Percentiles rank a stretch among this genome's conserved stretches.
These are phyloP conservation scores for Recurvirostra avosetta DNA, from an alignment of 2,113 vertebrate genomes.

Conservation along the genomic window DNA sequence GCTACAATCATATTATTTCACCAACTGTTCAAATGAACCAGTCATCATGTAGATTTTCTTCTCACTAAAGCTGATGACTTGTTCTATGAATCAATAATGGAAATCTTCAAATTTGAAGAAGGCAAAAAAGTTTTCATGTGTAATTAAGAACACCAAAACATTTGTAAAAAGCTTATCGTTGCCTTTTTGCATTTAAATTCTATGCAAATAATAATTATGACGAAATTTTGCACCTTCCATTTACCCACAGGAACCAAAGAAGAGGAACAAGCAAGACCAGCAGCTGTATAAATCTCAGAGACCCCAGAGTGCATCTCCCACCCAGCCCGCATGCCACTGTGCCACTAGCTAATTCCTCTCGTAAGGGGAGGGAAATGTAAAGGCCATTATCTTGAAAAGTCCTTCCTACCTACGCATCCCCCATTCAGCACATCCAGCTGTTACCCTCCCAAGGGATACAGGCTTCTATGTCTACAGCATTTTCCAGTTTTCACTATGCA, in stretches of 20 bases:
- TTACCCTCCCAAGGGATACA: neutral
- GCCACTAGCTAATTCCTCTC: neutral
- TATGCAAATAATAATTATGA: neutral
- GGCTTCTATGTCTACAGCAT: neutral
- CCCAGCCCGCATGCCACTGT: too few relatives aligned
- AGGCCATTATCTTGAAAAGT: neutral
- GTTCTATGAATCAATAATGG: neutral
- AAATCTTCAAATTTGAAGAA: neutral
- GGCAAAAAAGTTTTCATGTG: neutral
- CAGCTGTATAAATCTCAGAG: neutral
- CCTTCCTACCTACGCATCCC: neutral
- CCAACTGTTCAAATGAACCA: neutral
- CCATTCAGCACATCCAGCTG: neutral
- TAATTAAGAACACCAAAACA: neutral
- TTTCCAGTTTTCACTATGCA: neutral
- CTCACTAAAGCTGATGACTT: neutral
- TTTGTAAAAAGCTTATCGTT: neutral
- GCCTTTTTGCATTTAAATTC: neutral
- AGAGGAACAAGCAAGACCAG: neutral
- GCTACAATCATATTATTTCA: neutral
- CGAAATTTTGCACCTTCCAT: neutral
- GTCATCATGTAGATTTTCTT: neutral
- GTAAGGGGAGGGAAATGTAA: neutral
- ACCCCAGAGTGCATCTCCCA: neutral
- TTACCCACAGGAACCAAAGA: neutral